These are phyloP conservation scores for Panthera leo DNA, from an alignment of 2,113 vertebrate genomes.

Conservation along the genomic window DNA sequence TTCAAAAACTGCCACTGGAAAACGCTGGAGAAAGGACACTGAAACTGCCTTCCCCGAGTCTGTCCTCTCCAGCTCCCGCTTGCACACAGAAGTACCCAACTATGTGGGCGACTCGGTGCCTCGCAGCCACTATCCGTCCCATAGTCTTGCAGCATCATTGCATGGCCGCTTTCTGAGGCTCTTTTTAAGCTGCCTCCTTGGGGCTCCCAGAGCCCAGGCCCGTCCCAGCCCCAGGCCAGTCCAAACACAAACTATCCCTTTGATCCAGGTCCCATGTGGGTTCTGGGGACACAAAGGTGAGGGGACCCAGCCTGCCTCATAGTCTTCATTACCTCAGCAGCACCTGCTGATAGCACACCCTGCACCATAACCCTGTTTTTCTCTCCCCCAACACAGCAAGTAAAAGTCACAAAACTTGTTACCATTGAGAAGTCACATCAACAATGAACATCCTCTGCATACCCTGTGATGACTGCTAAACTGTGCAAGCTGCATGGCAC, in stretches of 20 bases:
- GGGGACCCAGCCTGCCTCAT: neutral
- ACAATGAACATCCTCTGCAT: neutral
- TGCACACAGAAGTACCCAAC: neutral
- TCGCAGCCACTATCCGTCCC: neutral
- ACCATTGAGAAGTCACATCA: neutral
- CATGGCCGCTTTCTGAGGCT: neutral
- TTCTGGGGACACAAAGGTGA: neutral
- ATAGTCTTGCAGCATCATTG: neutral
- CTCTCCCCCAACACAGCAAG: neutral
- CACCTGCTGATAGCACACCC: neutral
- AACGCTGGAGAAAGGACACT: too few relatives aligned
- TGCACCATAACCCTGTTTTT: neutral
- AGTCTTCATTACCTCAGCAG: neutral
- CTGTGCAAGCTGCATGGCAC: neutral
- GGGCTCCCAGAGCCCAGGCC: neutral
- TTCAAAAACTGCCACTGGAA: neutral
- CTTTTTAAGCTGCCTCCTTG: neutral
- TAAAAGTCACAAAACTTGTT: neutral
- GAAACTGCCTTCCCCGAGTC: too few relatives aligned
- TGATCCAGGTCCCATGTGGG: neutral
- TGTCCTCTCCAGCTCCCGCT: neutral
- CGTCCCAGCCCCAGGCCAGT: too few relatives aligned
- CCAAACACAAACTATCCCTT: neutral
- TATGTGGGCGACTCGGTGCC: neutral
- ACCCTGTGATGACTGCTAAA: neutral